A percentile compares a stretch with the other conserved stretches of the same genome.
Conservation (phyloP, 2,888 invertebrate genomes). For the Cartodere bifasciata region DNA sequence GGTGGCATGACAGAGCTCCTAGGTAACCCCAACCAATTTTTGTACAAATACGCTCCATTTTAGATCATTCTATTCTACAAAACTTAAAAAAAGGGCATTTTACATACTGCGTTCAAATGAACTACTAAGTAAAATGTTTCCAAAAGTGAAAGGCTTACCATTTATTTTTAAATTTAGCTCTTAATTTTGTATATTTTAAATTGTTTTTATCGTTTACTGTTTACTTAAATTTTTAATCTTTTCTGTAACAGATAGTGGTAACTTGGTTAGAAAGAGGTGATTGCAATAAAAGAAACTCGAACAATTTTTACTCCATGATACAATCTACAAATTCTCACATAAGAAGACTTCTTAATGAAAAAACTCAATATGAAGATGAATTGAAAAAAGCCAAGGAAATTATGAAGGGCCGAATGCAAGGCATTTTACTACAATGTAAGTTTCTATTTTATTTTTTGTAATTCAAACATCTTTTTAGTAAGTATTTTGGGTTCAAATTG, state of each 20-base stretch:
- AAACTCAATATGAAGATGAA: slow-evolving; percentile 78
- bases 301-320: slow-evolving; percentile 90
- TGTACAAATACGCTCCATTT: too few species aligned
- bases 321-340: slow-evolving; percentile 91
- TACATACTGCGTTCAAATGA: too few species aligned
- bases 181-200: not conserved
- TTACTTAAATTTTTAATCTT: slow-evolving; percentile 6
- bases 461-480: not conserved
- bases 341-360: slow-evolving; percentile 71
- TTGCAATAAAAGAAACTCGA: slow-evolving; percentile 82
- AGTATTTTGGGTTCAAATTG: not conserved
- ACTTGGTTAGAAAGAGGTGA: slow-evolving; percentile 92
- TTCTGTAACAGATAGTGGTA: slow-evolving; percentile 52
- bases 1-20: too few species aligned
- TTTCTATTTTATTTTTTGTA: slow-evolving; percentile 26
- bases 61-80: too few species aligned
- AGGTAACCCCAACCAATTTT: too few species aligned
- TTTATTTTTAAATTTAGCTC: too few species aligned
- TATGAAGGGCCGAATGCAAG: slow-evolving; percentile 73
- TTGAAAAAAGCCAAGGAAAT: slow-evolving; percentile 72
- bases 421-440: slow-evolving; percentile 86
- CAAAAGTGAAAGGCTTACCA: too few species aligned
- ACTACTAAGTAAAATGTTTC: too few species aligned
- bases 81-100: too few species aligned
- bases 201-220: not conserved